These are phyloP conservation scores for Manis javanica DNA, from an alignment of 2,797 vertebrate species.

Conservation along the genomic window DNA sequence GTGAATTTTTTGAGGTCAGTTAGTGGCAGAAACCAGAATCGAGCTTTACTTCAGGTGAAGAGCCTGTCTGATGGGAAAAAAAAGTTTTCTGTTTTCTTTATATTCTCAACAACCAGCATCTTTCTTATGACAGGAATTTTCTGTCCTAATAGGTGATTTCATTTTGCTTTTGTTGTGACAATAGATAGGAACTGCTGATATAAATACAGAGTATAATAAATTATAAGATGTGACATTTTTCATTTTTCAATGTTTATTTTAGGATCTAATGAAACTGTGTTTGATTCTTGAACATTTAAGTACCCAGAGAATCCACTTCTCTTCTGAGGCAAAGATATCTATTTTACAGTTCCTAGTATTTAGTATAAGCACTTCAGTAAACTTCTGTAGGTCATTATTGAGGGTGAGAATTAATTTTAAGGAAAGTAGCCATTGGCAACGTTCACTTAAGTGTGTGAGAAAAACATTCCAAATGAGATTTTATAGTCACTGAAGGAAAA, in stretches of 20 bases:
- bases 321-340: constrained; percentile 75
- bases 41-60: neutral
- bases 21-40: neutral
- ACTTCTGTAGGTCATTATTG: constrained; percentile 82
- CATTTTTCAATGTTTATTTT: constrained; percentile 69
- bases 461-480: constrained; percentile 80
- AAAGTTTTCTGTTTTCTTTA: constrained; percentile 7
- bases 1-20: neutral
- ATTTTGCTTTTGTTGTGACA: constrained; percentile 74
- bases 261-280: constrained; percentile 78
- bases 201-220: constrained; percentile 69
- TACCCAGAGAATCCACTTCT: constrained; percentile 75
- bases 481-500: constrained; percentile 73
- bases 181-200: constrained; percentile 55
- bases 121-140: neutral
- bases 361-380: constrained; percentile 85
- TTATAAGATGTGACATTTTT: constrained; percentile 66
- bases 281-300: constrained; percentile 77
- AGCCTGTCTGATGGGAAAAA: neutral
- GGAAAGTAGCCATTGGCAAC: constrained; percentile 82
- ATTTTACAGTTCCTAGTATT: constrained; percentile 81
- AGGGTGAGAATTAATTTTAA: constrained; percentile 81
- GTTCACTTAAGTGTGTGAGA: constrained; percentile 77
- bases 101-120: neutral
- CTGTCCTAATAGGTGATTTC: constrained; percentile 34